Conservation (phyloP, 2,797 vertebrate genomes). For the Arnoldichthys spilopterus region DNA sequence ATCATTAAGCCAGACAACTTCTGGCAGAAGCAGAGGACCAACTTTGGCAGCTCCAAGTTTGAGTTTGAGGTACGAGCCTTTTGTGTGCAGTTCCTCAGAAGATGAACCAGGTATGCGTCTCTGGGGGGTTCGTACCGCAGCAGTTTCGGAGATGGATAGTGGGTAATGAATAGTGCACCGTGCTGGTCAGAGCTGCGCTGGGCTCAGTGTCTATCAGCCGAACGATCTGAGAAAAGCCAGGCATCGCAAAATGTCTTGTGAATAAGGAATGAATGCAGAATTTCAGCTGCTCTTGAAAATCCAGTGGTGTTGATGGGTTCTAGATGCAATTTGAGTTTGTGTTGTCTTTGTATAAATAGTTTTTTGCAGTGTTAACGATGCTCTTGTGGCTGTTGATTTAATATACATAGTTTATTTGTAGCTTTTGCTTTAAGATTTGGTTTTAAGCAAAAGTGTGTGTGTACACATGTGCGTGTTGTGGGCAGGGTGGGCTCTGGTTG, state of each 20-base stretch:
- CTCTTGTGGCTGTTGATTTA: background rate
- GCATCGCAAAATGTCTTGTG: background rate
- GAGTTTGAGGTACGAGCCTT: slow-evolving; percentile 86
- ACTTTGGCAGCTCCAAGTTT: slow-evolving; percentile 90
- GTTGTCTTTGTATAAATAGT: too few species aligned
- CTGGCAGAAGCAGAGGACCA: slow-evolving; percentile 97
- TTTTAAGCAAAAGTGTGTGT: background rate
- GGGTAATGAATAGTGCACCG: background rate
- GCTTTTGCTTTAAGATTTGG: background rate
- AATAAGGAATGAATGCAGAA: background rate
- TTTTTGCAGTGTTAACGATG: too few species aligned
- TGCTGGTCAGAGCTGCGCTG: background rate
- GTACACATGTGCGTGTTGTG: background rate
- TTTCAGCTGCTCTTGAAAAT: background rate
- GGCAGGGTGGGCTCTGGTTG: slow-evolving; percentile 1
- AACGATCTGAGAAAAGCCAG: background rate
- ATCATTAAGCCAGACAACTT: slow-evolving; percentile 99
- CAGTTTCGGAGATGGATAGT: background rate
- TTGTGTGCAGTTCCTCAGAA: background rate
- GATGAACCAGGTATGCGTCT: background rate
- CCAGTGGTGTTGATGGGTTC: background rate
- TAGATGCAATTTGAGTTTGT: background rate
- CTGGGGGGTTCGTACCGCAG: background rate
- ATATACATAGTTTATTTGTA: too few species aligned
- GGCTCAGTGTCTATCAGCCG: too few species aligned